Conservation (phyloP, 2,888 invertebrate genomes). For the Crioceris asparagi region DNA sequence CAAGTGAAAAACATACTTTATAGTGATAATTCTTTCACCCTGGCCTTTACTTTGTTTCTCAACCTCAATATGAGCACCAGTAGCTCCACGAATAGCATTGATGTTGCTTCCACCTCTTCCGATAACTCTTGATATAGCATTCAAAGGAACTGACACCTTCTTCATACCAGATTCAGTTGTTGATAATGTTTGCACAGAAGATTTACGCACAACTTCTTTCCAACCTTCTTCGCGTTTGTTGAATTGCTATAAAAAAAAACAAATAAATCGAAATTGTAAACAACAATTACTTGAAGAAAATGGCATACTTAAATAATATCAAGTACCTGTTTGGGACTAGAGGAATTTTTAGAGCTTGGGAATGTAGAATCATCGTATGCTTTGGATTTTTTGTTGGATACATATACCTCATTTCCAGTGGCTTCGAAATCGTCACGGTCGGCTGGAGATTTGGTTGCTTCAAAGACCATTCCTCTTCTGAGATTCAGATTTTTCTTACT, state of each 20-base stretch:
- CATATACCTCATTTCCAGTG: slow-evolving; percentile 52
- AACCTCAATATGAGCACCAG: slow-evolving; percentile 96
- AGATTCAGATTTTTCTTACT: slow-evolving; percentile 11
- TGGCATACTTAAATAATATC: not conserved
- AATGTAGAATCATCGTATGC: slow-evolving; percentile 16
- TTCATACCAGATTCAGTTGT: slow-evolving; percentile 53
- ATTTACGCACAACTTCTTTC: slow-evolving; percentile 62
- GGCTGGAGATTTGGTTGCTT: slow-evolving; percentile 56
- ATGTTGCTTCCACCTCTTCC: slow-evolving; percentile 96
- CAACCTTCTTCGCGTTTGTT: slow-evolving; percentile 81
- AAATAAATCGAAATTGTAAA: not conserved
- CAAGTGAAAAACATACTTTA: slow-evolving; percentile 56
- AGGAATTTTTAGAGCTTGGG: slow-evolving; percentile 33
- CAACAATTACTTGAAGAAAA: not conserved
- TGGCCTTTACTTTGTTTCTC: slow-evolving; percentile 94
- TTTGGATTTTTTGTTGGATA: slow-evolving; percentile 39
- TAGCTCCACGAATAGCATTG: slow-evolving; percentile 92
- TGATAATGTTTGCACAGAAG: slow-evolving; percentile 44
- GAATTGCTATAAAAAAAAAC: slow-evolving; percentile 33
- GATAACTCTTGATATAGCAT: slow-evolving; percentile 93
- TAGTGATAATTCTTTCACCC: slow-evolving; percentile 88
- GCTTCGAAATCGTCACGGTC: slow-evolving; percentile 66
- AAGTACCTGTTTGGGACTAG: slow-evolving; percentile 47
- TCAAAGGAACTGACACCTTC: slow-evolving; percentile 88
- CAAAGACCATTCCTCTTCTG: slow-evolving; percentile 54